Base-by-base conservation (phyloP, 2,113 vertebrate genomes). In the Heliornis fulica region DNA sequence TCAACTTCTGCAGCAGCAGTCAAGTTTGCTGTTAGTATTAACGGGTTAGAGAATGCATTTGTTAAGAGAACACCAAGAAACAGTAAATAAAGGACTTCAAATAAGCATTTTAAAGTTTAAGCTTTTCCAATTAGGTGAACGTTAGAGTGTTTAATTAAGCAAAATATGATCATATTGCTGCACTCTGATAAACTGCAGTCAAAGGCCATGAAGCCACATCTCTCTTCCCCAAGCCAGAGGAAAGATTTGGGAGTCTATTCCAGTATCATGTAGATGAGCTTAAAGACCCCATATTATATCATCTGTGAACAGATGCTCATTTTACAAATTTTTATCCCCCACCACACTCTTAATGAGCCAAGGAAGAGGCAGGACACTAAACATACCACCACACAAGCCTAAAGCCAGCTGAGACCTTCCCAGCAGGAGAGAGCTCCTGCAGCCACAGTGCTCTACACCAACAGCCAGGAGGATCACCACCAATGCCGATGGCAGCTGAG, bases 101-200 rank as follows among this genome's bases (percentile, higher is more conserved):
- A n/a, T 10, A 57, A 53, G 19, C 48, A 38, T 22, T 82, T 93
- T 70, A 46, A 83, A 15, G 54, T 61, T 84, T 46, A 48, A 32
- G 4, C 9, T 54, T 68, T 77, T 45, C 79, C 14, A 89, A 45
- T 48, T 8, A 59, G 11, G 5, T 11, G 22, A 25, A 54, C 7
- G 12, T 34, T 66, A 45, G 81, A 40, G 32, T 15, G 8, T 41
- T 53, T 41, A 29, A 21, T 61, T 65, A 60, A 70, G 41, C 23
- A 1, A 7, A 65, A 90, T 14, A 46, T 0, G 0, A 46, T 32
- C 25, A 46, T 16, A 76, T 15, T 32, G 17, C 19, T 63, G 16
- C 64, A 84, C 15, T 61, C 45, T 72, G 31, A 23, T 64, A 46
- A 56, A 65, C 2, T 0, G 0, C 50, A 71, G 41, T 20, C n/a